Base-by-base conservation (phyloP, 2,797 vertebrate genomes). In the Ispidina lecontei region DNA sequence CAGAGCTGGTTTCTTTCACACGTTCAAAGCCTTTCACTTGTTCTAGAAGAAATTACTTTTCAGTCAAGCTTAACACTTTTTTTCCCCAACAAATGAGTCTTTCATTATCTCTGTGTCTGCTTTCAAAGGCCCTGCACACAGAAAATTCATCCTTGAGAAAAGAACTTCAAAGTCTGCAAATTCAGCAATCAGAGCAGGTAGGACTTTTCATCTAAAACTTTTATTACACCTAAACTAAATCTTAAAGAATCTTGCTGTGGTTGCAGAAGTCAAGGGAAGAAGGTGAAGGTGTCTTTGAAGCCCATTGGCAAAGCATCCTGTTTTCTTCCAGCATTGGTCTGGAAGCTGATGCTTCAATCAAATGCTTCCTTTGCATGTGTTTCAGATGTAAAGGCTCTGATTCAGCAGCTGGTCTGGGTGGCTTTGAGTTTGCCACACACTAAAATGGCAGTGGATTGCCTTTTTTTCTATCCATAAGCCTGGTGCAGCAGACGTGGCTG, bases 111-210 rank as follows among this genome's bases (percentile, higher is more conserved):
- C 67, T 97, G 58, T 93, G 19, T 90, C 96, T 89, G 91, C 85
- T 96, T 96, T 93, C 93, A 96, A 97, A 99, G 99, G 95, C 77
- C 29, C 75, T 98, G 93, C 98, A 98, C 96, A 97, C 96, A 9
- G 98, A 99, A 96, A 98, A 98, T 43, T 97, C 97, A 69, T 95
- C 95, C 84, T 96, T 99, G 87, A 98, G 97, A 86, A 97, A 96
- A 92, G 98, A 98, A 88, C 91, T 99, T 72, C 98, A 98, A 89
- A 97, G 95, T 44, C 93, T 99, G 89, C 98, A 98, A 89, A 98
- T 97, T 94, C 97, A 98, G 90, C 96, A 97, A 14, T 97, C 96
- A 10, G 98, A 99, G 91, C 98, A 99, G 98, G 99, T 98, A 95
- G 95, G 28, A 83, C 87, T 91, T 95, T 85, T 94, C 65, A 94